Evolutionary conservation across 1,140 invertebrate species (phyloP).

Genomic region (Steinernema feltiae): DNA sequence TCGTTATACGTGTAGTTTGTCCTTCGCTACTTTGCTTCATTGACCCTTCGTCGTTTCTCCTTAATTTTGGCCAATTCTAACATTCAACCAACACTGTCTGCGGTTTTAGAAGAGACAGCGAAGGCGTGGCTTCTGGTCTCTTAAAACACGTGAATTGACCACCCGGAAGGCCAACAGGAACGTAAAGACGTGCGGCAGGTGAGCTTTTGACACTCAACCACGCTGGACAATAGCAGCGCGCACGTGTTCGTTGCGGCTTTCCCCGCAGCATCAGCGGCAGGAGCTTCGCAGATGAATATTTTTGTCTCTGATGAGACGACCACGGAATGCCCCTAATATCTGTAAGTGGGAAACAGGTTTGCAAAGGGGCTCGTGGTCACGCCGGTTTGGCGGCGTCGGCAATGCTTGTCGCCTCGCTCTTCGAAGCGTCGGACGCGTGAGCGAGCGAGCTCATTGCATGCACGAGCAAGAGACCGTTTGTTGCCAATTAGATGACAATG

Average conservation of each 20-base stretch:
- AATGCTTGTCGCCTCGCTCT: slow-evolving; percentile 10
- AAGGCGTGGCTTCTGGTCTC: too few species aligned
- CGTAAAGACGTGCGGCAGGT: too few species aligned
- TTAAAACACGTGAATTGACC: too few species aligned
- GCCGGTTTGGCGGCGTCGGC: slow-evolving; percentile 11
- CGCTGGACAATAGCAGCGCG: not conserved
- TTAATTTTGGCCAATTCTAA: too few species aligned
- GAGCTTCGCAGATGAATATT: too few species aligned
- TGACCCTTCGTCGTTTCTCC: too few species aligned
- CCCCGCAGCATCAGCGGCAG: not conserved
- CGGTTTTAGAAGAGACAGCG: too few species aligned
- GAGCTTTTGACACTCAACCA: not conserved
- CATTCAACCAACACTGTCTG: too few species aligned
- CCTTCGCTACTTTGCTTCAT: too few species aligned
- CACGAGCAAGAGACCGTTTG: not conserved
- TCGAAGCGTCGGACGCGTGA: not conserved
- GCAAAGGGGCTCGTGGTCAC: not conserved
- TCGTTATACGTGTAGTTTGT: too few species aligned
- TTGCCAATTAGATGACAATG: not conserved
- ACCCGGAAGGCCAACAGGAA: too few species aligned
- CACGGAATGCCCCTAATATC: not conserved
- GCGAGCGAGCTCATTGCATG: not conserved
- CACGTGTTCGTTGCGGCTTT: not conserved
- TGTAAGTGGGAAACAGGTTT: slow-evolving; percentile 15
- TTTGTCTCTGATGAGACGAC: not conserved